Conservation (phyloP, 2,113 vertebrate species). For the Saguinus imperator region DNA sequence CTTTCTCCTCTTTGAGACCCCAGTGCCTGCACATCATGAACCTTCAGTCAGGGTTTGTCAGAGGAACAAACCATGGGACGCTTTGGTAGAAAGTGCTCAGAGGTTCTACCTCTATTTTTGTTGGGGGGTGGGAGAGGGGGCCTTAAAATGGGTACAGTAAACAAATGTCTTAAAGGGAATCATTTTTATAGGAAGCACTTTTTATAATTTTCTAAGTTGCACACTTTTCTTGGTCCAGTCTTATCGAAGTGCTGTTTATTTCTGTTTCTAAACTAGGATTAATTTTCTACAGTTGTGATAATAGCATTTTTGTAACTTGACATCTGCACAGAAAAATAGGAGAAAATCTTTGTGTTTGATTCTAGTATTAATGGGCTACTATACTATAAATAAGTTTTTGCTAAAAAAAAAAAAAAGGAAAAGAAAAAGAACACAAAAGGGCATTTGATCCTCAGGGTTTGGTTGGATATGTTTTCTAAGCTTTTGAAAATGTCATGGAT, state of each 20-base stretch:
- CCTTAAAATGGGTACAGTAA: not conserved
- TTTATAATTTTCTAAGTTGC: constrained; percentile 55
- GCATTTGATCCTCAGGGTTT: not conserved
- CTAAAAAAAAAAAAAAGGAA: not conserved
- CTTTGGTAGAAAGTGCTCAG: not conserved
- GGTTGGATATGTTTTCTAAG: not conserved
- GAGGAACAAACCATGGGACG: no score
- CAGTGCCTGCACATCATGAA: no score
- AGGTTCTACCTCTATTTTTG: not conserved
- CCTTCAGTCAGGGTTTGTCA: no score
- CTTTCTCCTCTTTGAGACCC: not conserved
- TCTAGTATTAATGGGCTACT: not conserved
- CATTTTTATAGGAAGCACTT: constrained; percentile 55
- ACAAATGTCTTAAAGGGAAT: constrained; percentile 3
- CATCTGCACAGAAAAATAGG: not conserved
- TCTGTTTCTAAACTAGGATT: constrained; percentile 11
- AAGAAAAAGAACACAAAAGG: not conserved
- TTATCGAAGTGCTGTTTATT: not conserved
- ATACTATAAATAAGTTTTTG: not conserved
- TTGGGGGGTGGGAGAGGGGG: not conserved
- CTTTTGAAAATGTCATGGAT: not conserved
- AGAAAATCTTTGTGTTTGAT: not conserved
- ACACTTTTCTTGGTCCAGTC: not conserved
- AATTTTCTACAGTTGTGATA: not conserved
- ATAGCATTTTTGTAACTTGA: constrained; percentile 18